phyloP scores from a whole-genome alignment of 2,888 invertebrate genomes.

The Caenorhabditis sp. region DNA sequence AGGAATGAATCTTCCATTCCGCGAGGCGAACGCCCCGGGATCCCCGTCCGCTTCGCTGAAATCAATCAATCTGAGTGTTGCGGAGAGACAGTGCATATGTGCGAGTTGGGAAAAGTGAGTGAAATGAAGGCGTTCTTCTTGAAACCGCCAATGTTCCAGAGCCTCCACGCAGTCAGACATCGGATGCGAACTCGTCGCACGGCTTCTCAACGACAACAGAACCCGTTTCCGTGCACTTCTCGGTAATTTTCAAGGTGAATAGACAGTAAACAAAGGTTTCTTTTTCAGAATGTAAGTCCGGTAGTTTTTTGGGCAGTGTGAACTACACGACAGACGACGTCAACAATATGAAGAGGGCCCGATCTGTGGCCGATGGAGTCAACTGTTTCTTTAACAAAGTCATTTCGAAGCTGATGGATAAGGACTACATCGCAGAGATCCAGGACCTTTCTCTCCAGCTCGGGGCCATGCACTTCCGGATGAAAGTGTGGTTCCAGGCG shows the following conservation, averaged over 20 bases:
- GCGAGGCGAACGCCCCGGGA: conserved; percentile 27
- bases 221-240: conserved; percentile 57
- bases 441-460: conserved; percentile 55
- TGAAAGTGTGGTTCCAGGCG: conserved; percentile 64
- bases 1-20: conserved; percentile 35
- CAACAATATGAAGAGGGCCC: conserved; percentile 54
- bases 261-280: too few species aligned
- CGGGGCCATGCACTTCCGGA: conserved; percentile 62
- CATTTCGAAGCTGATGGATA: conserved; percentile 52
- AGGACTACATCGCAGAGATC: conserved; percentile 51
- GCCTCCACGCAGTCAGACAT: conserved; percentile 56
- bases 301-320: conserved; percentile 40
- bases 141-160: conserved; percentile 17
- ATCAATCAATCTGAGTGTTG: conserved; percentile 29
- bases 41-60: conserved; percentile 17
- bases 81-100: conserved; percentile 50
- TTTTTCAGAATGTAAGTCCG: conserved; percentile 56
- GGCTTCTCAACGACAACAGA: conserved; percentile 62
- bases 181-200: conserved; percentile 57
- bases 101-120: conserved; percentile 52
- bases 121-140: not conserved
- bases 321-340: conserved; percentile 58
- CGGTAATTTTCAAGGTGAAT: conserved; percentile 21
- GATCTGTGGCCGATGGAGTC: conserved; percentile 58
- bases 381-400: conserved; percentile 58